phyloP scores from a whole-genome alignment of 1,140 invertebrate genomes.

The Diprion similis region DNA sequence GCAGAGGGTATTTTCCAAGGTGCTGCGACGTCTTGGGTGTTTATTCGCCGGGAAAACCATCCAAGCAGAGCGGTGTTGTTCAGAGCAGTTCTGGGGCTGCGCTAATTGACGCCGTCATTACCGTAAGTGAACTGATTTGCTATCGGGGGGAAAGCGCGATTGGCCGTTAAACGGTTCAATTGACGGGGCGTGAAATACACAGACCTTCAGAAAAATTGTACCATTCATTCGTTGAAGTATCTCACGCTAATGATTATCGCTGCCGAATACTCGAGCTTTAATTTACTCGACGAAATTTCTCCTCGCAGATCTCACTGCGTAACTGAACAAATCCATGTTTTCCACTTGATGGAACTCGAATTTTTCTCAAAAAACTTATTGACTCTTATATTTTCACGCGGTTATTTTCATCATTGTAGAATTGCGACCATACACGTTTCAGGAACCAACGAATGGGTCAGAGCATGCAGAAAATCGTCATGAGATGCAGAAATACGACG shows the following conservation, averaged over 20 bases:
- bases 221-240: background rate
- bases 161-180: background rate
- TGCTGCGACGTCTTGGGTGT: slow-evolving; percentile 57
- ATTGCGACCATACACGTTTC: background rate
- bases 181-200: background rate
- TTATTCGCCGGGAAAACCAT: slow-evolving; percentile 54
- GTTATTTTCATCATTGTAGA: too few species aligned
- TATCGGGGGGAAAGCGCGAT: too few species aligned
- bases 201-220: background rate
- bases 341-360: too few species aligned
- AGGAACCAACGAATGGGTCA: background rate
- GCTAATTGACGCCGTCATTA: slow-evolving; percentile 52
- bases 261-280: too few species aligned
- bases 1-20: slow-evolving; percentile 62
- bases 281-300: too few species aligned
- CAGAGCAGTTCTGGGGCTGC: slow-evolving; percentile 57
- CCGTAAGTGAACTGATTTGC: slow-evolving; percentile 28
- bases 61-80: slow-evolving; percentile 50
- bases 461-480: background rate
- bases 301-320: too few species aligned
- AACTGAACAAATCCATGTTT: too few species aligned
- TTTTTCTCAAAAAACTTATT: too few species aligned
- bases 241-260: too few species aligned
- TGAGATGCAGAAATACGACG: slow-evolving; percentile 9
- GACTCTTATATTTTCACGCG: too few species aligned